Base-by-base conservation (phyloP, 2,797 vertebrate genomes). In the Lacerta bilineata region DNA sequence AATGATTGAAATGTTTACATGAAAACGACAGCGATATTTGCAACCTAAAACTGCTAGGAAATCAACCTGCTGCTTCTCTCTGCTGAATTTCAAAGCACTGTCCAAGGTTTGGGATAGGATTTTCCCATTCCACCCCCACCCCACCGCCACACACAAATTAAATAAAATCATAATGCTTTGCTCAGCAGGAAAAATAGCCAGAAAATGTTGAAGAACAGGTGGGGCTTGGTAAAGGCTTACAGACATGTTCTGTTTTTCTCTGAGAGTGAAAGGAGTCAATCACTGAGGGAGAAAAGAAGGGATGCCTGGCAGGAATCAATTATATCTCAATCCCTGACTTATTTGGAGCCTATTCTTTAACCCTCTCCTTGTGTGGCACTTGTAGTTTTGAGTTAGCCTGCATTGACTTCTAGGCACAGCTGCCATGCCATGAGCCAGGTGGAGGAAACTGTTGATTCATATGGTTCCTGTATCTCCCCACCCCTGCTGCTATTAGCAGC, bases 11-110 rank as follows among this genome's bases (percentile, higher is more conserved):
- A 50, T 61, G 20, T 88, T 27, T 71, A 11, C 36, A 59, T 72
- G n/a, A 69, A 90, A 90, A 90, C 15, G 59, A 64, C 23, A 86
- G 41, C 1, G 27, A 72, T 41, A 71, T 15, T 64, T 72, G 27
- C 13, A 55, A 46, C 39, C 4, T 55, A 69, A 78, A 50, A 15
- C 13, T 23, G 23, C 33, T 86, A n/a, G 15, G 27, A 78, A 86
- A 13, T 84, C 68, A 87, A 84, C 64, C 43, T 64, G n/a, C 33
- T 69, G 23, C 4, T 71, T 23, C n/a, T 68, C 6, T 68, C 6
- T 76, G 13, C 20, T 82, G 55, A 77, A 39, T 41, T 83, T 55
- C 72, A 69, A 66, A 84, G 15, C 25, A 50, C 17, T 72, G 2
- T 82, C 66, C 46, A 50, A 69, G 9, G 6, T 29, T 78, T 78